These are phyloP conservation scores for Blennius ocellaris DNA, from an alignment of 2,113 vertebrate species.

Conservation along the genomic window DNA sequence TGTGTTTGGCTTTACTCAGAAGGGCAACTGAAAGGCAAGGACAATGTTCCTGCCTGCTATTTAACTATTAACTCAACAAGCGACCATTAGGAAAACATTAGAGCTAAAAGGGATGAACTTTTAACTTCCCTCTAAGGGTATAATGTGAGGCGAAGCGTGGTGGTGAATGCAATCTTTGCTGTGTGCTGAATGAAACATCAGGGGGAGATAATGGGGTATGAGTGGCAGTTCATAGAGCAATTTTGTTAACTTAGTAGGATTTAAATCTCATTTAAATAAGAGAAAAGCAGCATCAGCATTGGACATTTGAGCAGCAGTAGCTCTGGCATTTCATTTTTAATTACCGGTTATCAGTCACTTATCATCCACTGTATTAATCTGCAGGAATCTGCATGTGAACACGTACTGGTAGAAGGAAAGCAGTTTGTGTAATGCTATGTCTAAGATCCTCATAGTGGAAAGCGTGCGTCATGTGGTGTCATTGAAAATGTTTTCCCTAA, in stretches of 20 bases:
- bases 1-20: constrained; percentile 67
- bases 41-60: constrained; percentile 65
- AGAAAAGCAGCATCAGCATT: constrained; percentile 31
- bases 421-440: constrained; percentile 36
- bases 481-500: not conserved
- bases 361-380: constrained; percentile 6
- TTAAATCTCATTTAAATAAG: constrained; percentile 34
- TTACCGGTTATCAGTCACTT: constrained; percentile 21
- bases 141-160: constrained; percentile 43
- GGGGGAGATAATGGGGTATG: constrained; percentile 31
- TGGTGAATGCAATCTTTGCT: constrained; percentile 47
- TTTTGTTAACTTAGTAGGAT: constrained; percentile 32
- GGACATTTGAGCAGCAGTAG: constrained; percentile 1
- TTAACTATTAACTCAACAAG: constrained; percentile 79
- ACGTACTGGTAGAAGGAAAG: constrained; percentile 30
- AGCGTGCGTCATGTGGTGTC: not conserved
- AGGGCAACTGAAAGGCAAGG: constrained; percentile 58
- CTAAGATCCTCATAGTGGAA: not conserved
- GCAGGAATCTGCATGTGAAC: constrained; percentile 30
- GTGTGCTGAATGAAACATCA: constrained; percentile 54
- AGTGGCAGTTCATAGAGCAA: constrained; percentile 2
- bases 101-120: constrained; percentile 74
- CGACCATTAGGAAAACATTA: constrained; percentile 77
- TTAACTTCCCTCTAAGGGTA: constrained; percentile 62
- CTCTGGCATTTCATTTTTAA: constrained; percentile 10